Percentiles rank a stretch among this genome's conserved stretches.
Evolutionary conservation across 2,888 invertebrate genomes (phyloP).

Genomic region (Phytoseiulus persimilis): DNA sequence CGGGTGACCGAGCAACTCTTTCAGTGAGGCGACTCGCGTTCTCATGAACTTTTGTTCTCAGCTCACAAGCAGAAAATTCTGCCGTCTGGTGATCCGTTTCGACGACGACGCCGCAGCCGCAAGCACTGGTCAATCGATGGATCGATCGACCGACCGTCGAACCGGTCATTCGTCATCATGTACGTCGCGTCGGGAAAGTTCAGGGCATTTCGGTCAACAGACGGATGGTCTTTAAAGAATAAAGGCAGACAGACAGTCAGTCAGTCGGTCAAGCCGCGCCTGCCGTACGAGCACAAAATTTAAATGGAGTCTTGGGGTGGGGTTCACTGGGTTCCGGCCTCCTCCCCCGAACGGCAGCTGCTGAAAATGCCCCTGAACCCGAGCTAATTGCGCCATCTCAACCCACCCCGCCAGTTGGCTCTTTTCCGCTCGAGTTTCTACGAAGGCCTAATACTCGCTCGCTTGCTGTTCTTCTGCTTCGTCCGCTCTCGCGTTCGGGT

Average conservation of each 20-base stretch:
- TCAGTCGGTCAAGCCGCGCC: background rate
- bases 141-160: background rate
- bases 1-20: background rate
- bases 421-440: background rate
- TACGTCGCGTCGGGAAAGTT: background rate
- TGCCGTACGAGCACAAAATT: background rate
- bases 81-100: background rate
- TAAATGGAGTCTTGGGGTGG: background rate
- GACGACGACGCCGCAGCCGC: background rate
- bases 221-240: background rate
- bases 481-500: background rate
- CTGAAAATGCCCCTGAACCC: background rate
- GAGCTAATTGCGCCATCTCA: background rate
- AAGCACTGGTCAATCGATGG: too few species aligned
- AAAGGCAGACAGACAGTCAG: background rate
- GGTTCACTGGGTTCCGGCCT: conserved; percentile 5
- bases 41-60: background rate
- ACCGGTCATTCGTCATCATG: background rate
- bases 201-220: background rate
- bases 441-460: background rate
- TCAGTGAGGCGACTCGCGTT: background rate
- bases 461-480: background rate
- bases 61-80: background rate
- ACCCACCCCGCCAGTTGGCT: background rate
- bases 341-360: conserved; percentile 5